Evolutionary conservation across 2,888 invertebrate species (phyloP).

Genomic region (Agrotis segetum): DNA sequence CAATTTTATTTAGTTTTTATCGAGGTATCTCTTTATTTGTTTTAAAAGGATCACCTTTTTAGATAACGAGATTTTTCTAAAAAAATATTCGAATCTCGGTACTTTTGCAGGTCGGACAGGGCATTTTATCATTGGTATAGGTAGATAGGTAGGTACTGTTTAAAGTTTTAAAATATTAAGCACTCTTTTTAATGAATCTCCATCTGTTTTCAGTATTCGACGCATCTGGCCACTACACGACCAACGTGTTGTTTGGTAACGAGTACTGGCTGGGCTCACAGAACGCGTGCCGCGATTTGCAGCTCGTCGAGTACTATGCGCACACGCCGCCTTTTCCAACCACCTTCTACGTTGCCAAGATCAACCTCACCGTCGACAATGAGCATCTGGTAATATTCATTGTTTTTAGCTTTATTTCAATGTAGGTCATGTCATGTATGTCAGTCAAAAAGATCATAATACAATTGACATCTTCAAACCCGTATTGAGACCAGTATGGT

Average conservation of each 20-base stretch:
- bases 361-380: conserved; percentile 90
- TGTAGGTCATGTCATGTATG: not conserved
- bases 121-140: too few relatives aligned
- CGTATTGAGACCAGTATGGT: too few relatives aligned
- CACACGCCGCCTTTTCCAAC: conserved; percentile 91
- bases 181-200: not conserved
- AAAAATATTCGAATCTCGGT: too few relatives aligned
- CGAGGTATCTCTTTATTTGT: too few relatives aligned
- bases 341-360: conserved; percentile 92
- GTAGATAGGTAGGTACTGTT: too few relatives aligned
- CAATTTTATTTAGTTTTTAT: not conserved
- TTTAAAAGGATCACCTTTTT: too few relatives aligned
- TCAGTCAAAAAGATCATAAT: too few relatives aligned
- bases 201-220: conserved; percentile 92
- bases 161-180: too few relatives aligned
- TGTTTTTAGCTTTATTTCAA: not conserved
- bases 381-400: conserved; percentile 86
- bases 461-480: too few relatives aligned
- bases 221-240: conserved; percentile 95
- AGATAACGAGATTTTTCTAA: too few relatives aligned
- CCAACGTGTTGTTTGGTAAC: conserved; percentile 95
- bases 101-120: too few relatives aligned
- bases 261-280: conserved; percentile 96
- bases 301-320: conserved; percentile 87
- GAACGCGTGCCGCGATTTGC: conserved; percentile 93